These are phyloP conservation scores for Celastrina argiolus DNA, from an alignment of 2,888 invertebrate species.

Conservation along the genomic window DNA sequence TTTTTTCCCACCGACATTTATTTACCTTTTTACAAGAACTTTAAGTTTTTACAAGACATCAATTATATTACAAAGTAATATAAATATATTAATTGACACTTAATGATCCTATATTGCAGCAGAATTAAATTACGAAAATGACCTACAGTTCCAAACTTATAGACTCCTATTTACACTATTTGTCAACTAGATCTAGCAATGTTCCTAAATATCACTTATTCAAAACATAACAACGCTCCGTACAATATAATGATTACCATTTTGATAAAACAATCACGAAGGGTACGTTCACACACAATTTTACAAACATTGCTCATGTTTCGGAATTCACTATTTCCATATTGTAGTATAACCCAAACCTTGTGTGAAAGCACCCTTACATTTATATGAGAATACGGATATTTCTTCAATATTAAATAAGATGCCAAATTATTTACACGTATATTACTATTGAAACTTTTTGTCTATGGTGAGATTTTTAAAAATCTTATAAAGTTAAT, in stretches of 20 bases:
- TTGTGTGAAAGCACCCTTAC: neutral
- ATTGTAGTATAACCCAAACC: too few species aligned
- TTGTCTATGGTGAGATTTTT: neutral
- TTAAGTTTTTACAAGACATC: conserved; percentile 3
- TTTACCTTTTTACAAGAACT: conserved; percentile 30
- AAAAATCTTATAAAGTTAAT: neutral
- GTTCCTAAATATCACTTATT: neutral
- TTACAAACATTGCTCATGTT: too few species aligned
- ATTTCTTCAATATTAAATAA: neutral
- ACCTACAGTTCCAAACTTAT: neutral
- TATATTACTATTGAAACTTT: neutral
- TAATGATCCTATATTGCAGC: conserved; percentile 14
- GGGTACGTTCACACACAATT: neutral
- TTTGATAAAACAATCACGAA: neutral
- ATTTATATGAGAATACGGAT: neutral
- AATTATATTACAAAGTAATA: conserved; percentile 28
- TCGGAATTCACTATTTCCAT: too few species aligned
- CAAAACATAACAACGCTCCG: neutral
- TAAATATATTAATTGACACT: conserved; percentile 19
- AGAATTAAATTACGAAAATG: conserved; percentile 2
- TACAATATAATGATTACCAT: neutral
- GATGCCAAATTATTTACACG: neutral
- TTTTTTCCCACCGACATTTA: conserved; percentile 61
- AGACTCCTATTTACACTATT: conserved; percentile 12
- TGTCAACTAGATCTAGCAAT: neutral